Base-by-base conservation (phyloP, 2,888 invertebrate species). In the Apamea sordens region DNA sequence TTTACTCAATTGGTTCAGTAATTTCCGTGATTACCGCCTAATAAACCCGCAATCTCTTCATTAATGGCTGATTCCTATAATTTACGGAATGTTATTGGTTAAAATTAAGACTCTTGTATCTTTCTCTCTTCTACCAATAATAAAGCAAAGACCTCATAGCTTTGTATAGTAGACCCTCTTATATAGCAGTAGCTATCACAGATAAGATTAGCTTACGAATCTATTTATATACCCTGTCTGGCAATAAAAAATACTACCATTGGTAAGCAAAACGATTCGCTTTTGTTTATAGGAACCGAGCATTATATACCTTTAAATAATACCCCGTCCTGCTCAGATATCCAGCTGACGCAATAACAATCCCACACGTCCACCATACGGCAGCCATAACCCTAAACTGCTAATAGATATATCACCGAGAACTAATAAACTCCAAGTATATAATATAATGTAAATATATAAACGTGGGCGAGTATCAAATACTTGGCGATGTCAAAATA, bases 401-500 rank as follows among this genome's bases (percentile, higher is more conserved):
- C 76, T 79, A 77, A 86, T 79, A 83, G 74, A 86, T 67, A 80
- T 24, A 65, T 73, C 77, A 67, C 50, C n/a, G n/a, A 80, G 50
- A 86, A 65, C 67, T 64, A 82, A 85, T 83, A 85, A 73, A 86
- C 74, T 41, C 21, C 61, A 61, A 71, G 65, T 70, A 64, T 32
- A 77, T 36, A 2, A 77, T 36, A 2, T 47, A 24, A 4, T 47
- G 4, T 47, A 47, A n/a, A n/a, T 15, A 3, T 15, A 15, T 47
- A 47, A 47, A 41, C 67, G 77, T 85, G 73, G 67, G 78, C 73
- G 53, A 63, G 71, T 79, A 80, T 82, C 72, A 81, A 86, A 89
- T 81, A 81, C 67, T 89, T 81, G 77, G 77, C 69, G 76, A 78
- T 80, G 85, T 88, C 83, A 88, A 88, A 89, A 89, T 88, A 86